A percentile compares a stretch with the other conserved stretches of the same genome.
These are phyloP conservation scores for Alectura lathami DNA, from an alignment of 2,113 vertebrate genomes.

Conservation along the genomic window DNA sequence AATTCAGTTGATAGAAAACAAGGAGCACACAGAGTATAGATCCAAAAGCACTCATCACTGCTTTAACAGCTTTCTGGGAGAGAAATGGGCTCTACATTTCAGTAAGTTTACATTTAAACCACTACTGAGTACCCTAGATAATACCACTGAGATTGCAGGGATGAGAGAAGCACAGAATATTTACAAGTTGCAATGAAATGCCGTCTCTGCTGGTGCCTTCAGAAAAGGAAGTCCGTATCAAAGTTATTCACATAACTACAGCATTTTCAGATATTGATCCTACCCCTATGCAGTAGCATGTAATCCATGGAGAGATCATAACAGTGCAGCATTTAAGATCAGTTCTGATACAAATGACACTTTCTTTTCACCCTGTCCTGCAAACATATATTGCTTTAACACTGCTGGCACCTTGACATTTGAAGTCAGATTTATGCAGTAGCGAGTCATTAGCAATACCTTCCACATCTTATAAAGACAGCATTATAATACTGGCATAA, in stretches of 20 bases:
- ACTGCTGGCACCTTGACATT: neutral
- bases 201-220: neutral
- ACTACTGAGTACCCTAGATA: neutral
- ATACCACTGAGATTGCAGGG: neutral
- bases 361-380: neutral
- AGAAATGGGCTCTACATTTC: neutral
- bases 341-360: neutral
- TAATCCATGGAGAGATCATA: neutral
- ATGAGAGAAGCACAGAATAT: neutral
- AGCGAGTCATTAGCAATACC: neutral
- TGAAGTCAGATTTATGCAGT: neutral
- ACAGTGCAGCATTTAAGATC: neutral
- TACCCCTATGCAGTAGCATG: accelerated
- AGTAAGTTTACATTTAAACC: neutral
- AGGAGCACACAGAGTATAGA: neutral
- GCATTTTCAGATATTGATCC: neutral
- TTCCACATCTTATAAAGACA: neutral
- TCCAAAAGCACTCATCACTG: neutral
- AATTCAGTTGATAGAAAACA: neutral
- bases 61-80: constrained; percentile 1
- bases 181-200: neutral
- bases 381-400: neutral
- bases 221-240: neutral
- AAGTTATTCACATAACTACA: neutral
- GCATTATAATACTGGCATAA: neutral